Evolutionary conservation across 35 echinoderm and acorn worm genomes (phyloP), one percentile per base, ranked within the genome.

Genomic region (Amphiura filiformis): DNA sequence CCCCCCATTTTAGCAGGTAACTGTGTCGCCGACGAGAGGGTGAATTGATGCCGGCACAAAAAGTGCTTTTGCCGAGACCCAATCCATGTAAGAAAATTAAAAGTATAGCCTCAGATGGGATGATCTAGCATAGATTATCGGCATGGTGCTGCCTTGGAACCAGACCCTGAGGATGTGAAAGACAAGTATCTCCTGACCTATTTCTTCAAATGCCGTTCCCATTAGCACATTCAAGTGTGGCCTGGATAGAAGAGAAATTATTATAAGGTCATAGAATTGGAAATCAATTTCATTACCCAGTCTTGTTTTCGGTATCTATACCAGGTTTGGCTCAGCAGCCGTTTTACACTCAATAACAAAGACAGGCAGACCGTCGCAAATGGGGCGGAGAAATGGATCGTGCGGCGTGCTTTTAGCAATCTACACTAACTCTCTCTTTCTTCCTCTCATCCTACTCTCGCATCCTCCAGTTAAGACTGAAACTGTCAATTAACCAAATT

Each of bases 101-200:
- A 61, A 56, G 32, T 65, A 37, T 47, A 61, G 65, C 56, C 26
- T 85, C 83, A 65, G 49, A 85, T 65, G 83, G 56, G 83, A 35
- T 85, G 49, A 56, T 85, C 83, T 61, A 36, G 83, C 44, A 85
- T 85, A 85, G 83, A 85, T 61, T 85, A 37, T 85, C n/a, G n/a
- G n/a, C n/a, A n/a, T n/a, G n/a, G 34, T 34, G 65, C 56, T 83
- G 49, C 83, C 31, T 61, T 37, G 35, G 83, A 85, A 65, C 83
- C 83, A 70, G 28, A 70, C 83, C 56, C 83, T 85, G 49, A 35
- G 83, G 49, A 37, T 36, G 56, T 34, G 83, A 85, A 70, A 85
- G 83, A 85, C 83, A 61, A 85, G 83, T 85, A 61, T 85, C 83
- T 85, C 61, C 83, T 85, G 83, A 85, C 83, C 83, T 85, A 85